phyloP scores from a whole-genome alignment of 2,888 invertebrate species.

The Gnatocerus cornutus region DNA sequence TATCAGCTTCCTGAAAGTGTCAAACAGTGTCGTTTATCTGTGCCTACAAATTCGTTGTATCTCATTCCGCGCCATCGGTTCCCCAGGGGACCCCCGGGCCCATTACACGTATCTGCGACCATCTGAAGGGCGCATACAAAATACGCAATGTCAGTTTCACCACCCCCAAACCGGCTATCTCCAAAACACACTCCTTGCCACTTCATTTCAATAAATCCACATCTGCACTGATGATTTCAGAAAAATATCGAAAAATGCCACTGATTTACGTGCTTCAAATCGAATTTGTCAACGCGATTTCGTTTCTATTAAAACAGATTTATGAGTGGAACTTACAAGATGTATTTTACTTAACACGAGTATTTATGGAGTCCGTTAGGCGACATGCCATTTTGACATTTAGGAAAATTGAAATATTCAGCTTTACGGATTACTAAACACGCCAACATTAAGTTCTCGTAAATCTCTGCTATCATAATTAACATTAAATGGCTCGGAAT shows the following conservation, averaged over 20 bases:
- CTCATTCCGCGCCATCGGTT: slow-evolving; percentile 23
- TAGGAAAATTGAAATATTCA: slow-evolving; percentile 44
- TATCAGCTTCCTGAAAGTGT: slow-evolving; percentile 23
- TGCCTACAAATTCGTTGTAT: slow-evolving; percentile 25
- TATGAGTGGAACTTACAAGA: slow-evolving; percentile 3
- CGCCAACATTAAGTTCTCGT: slow-evolving; percentile 42
- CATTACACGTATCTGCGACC: slow-evolving; percentile 24
- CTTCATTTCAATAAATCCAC: slow-evolving; percentile 38
- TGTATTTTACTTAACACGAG: slow-evolving; percentile 7
- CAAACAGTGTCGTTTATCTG: slow-evolving; percentile 17
- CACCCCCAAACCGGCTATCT: slow-evolving; percentile 17
- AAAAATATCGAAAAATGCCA: slow-evolving; percentile 6
- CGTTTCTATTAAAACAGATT: not conserved
- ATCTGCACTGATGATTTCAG: slow-evolving; percentile 29
- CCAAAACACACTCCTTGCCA: slow-evolving; percentile 23
- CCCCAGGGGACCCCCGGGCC: not conserved
- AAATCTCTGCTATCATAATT: slow-evolving; percentile 42
- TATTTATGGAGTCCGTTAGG: slow-evolving; percentile 27
- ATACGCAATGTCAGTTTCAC: slow-evolving; percentile 10
- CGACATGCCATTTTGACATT: slow-evolving; percentile 42
- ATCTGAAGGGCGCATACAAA: slow-evolving; percentile 18
- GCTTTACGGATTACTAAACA: slow-evolving; percentile 39
- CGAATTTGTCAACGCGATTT: not conserved
- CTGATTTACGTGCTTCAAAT: not conserved
- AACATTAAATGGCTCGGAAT: slow-evolving; percentile 33